Base-by-base conservation (phyloP, 1,140 invertebrate genomes). In the Bombus superbus region DNA sequence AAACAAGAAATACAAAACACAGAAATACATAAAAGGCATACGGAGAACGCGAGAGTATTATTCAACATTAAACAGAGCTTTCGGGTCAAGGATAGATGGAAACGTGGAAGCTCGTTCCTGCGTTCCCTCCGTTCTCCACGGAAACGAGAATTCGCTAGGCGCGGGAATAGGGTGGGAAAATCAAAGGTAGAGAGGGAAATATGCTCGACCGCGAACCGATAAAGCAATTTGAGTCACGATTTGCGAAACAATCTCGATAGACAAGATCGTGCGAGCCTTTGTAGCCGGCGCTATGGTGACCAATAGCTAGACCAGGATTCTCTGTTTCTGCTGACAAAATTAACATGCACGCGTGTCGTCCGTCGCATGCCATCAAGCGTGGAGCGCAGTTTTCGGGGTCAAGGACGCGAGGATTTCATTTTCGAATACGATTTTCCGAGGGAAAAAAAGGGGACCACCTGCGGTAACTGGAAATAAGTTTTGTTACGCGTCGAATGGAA, bases 391-490 rank as follows among this genome's bases (percentile, higher is more conserved):
- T 35, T 57, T 72, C 25, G 69, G 3, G 71, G 57, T 82, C 72
- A 82, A 82, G 81, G 81, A 47, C 74, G 68, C 62, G 18, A 9
- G 35, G 28, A 80, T 78, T 88, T 88, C 86, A 73, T 81, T 85
- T 81, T 72, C 25, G 28, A 38, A 6, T 66, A 32, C 57, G 71
- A 47, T 62, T 87, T 82, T 82, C 57, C 64, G 47, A 66, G 28
- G 25, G 38, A 73, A 53, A 59, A 42, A 4, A 40, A 66, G 9
- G 2, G 2, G 22, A 35, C 11, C 18, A 28, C 1, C 38, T n/a
- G 1, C 28, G 40, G 13, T 44, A n/a, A 72, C 6, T n/a, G 40
- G 8, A 25, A 74, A 47, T 32, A 32, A 47, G 2, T 9, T 42
- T 71, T 10, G 25, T 40, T 15, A 8, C 9, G 11, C 44, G 13